Evolutionary conservation across 37 sponge, comb jelly and placozoan genomes (phyloP), one percentile per base, ranked within the genome.

Genomic region (Ianthella basta): DNA sequence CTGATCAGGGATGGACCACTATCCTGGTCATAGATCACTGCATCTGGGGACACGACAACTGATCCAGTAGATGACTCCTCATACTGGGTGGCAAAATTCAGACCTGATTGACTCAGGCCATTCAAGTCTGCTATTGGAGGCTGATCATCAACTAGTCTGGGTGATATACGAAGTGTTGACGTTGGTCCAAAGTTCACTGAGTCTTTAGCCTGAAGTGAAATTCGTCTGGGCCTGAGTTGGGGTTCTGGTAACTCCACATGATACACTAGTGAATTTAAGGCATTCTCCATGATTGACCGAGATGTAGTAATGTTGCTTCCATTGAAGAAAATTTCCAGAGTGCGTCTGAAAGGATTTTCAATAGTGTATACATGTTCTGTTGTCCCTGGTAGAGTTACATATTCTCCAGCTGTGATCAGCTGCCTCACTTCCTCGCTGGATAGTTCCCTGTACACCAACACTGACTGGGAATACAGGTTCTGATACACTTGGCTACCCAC

Each of bases 1-100:
- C 19, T 75, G 4, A 90, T 64, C 21, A 19, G 37, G 20, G 78
- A 75, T 53, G 74, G 67, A 36, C 72, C 88, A 78, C 94, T 93
- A 56, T 93, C 94, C 20, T 59, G 21, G 77, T 93, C 94, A 86
- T 90, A 93, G 35, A 93, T 69, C 0, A 87, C n/a, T 29, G 91
- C 86, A 41, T 87, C 88, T 18, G 27, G 74, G 2, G 70, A 35
- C 21, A 80, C 69, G 24, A 93, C 77, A 5, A 30, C 25, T 33
- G 67, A 41, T 25, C 88, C 87, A 37, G 60, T 16, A 19, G 87
- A 86, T 0, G 56, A 41, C 64, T 93, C 94, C 29, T 81, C 56
- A 50, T 64, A 93, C 23, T 56, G 56, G 0, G 88, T 87, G 12
- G 37, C 24, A 68, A 80, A 90, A 39, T 90, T 44, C 0, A 90